Base-by-base conservation (phyloP, 2,797 vertebrate species). In the Crypturellus tataupa region DNA sequence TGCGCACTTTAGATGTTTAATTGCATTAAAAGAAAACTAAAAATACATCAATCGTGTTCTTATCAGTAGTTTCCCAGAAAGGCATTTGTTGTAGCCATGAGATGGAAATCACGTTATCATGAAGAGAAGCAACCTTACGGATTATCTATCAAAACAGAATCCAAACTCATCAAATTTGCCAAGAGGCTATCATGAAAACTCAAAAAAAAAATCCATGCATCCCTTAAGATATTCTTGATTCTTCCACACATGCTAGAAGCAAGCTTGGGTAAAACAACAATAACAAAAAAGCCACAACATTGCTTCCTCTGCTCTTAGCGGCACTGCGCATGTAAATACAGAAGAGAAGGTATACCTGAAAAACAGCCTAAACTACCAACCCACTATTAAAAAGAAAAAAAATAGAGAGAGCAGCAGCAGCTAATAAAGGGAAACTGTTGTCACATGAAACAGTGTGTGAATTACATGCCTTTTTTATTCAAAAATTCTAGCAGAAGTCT, bases 1-100 rank as follows among this genome's bases (percentile, higher is more conserved):
- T 90, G 60, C 71, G 77, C 79, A 59, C 46, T 94, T 88, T 59
- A 86, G 85, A 93, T 85, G 56, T 65, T 85, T 60, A 81, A 91
- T 4, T 85, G 62, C 69, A 85, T 70, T 79, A 77, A 84, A 53
- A 91, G 2, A 5, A 85, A 92, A 88, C 37, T 73, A 81, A 96
- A 80, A 88, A 79, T 64, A 85, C 27, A 85, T 72, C 64, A 91
- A 33, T 47, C n/a, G 12, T 27, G 71, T 68, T 84, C 80, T 85
- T 90, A 86, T 47, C 88, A 77, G 60, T 58, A 23, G 20, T 87
- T 93, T 90, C 78, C 85, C 60, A 80, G 27, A 53, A 85, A 95
- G 65, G 51, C 33, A 79, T 25, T 81, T 90, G 17, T 67, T 67
- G 8, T 25, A 89, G n/a, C 47, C 49, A 49, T 5, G 59, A 55